A percentile compares a stretch with the other conserved stretches of the same genome.
Evolutionary conservation across 2,797 vertebrate genomes (phyloP).

Genomic region (Falco concolor): DNA sequence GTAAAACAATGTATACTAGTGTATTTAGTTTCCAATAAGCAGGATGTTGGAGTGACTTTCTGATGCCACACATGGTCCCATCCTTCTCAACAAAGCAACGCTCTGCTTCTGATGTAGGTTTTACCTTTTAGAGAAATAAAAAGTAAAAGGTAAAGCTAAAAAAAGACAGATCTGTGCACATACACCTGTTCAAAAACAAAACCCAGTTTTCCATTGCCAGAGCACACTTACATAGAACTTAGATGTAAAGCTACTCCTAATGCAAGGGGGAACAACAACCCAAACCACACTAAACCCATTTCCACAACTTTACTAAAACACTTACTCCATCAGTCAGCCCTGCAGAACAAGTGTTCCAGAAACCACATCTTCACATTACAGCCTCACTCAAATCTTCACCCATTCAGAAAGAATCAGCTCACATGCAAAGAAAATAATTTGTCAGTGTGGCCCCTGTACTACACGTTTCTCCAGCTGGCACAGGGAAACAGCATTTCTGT

Average conservation of each 20-base stretch:
- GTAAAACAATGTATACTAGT: neutral
- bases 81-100: neutral
- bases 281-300: neutral
- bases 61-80: neutral
- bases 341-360: neutral
- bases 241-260: neutral
- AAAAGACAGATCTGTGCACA: neutral
- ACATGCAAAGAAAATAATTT: neutral
- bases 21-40: neutral
- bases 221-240: neutral
- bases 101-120: neutral
- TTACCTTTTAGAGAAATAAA: neutral
- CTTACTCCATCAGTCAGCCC: neutral
- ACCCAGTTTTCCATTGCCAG: neutral
- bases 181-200: neutral
- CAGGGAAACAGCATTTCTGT: neutral
- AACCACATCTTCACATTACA: neutral
- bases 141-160: neutral
- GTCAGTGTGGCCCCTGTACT: neutral
- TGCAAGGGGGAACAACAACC: neutral
- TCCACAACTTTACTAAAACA: neutral
- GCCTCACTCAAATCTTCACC: neutral
- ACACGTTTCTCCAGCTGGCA: neutral
- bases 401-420: neutral
- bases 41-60: neutral